phyloP scores from a whole-genome alignment of 2,888 invertebrate species.

The Adelognathus sp. region DNA sequence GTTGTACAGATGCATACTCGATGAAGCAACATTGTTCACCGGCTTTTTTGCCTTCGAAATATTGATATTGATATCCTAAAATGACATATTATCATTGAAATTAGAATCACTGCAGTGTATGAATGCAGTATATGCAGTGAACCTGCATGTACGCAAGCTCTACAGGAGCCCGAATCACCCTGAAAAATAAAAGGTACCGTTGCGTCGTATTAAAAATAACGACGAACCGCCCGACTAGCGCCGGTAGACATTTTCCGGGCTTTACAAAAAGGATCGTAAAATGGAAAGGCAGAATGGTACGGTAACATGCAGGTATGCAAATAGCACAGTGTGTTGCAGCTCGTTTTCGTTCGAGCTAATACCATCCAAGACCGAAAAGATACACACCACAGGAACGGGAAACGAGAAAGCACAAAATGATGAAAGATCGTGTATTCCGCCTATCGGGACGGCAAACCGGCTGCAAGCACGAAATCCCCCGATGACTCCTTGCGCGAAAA shows the following conservation, averaged over 20 bases:
- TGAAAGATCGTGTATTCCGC: constrained; percentile 26
- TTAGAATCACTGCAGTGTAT: no score
- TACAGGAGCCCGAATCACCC: background rate
- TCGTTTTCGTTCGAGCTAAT: constrained; percentile 27
- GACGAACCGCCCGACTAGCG: constrained; percentile 9
- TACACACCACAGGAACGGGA: background rate
- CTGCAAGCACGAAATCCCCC: constrained; percentile 51
- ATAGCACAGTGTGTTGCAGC: constrained; percentile 4
- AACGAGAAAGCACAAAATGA: constrained; percentile 11
- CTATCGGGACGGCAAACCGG: constrained; percentile 42
- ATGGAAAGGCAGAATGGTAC: constrained; percentile 20
- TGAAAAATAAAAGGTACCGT: background rate
- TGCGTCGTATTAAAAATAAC: background rate
- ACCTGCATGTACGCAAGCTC: background rate
- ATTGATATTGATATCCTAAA: no score
- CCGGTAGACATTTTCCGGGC: constrained; percentile 21
- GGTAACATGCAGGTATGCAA: constrained; percentile 38
- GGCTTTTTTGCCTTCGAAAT: background rate
- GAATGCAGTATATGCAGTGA: no score
- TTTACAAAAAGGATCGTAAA: constrained; percentile 14
- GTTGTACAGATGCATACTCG: no score
- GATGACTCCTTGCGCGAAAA: constrained; percentile 42
- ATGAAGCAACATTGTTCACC: no score
- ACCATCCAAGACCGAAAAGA: background rate
- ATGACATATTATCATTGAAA: no score